A percentile compares a stretch with the other conserved stretches of the same genome.
phyloP scores from a whole-genome alignment of 2,113 vertebrate genomes.

The Morone saxatilis region DNA sequence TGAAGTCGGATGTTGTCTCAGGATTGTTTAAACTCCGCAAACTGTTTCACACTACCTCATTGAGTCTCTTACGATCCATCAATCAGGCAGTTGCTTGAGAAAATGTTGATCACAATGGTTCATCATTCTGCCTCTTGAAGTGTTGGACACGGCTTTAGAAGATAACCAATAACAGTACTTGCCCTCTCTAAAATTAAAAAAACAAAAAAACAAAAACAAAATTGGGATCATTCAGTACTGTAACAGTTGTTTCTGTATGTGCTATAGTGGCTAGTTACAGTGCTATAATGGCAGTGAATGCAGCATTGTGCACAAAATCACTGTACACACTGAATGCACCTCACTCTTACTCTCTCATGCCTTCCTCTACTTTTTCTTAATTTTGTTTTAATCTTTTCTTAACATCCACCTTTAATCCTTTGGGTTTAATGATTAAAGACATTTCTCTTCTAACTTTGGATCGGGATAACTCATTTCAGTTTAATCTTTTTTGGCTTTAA shows the following conservation, averaged over 20 bases:
- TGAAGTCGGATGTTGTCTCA: too few species aligned
- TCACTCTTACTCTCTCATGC: too few species aligned
- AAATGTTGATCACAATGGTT: not conserved
- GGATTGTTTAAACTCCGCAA: not conserved
- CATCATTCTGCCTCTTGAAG: not conserved
- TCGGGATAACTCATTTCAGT: not conserved
- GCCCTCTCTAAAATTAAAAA: too few species aligned
- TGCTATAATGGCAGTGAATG: too few species aligned
- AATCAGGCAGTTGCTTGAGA: not conserved
- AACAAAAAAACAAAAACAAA: too few species aligned
- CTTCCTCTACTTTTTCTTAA: not conserved
- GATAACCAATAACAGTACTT: not conserved
- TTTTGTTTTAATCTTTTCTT: conserved; percentile 2
- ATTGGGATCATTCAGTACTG: too few species aligned
- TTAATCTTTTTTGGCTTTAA: not conserved
- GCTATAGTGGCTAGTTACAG: too few species aligned
- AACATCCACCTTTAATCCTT: not conserved
- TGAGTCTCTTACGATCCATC: not conserved
- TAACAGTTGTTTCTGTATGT: too few species aligned
- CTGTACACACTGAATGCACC: too few species aligned
- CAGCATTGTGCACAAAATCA: too few species aligned
- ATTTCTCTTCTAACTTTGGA: not conserved
- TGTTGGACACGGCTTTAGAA: not conserved
- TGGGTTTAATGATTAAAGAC: not conserved
- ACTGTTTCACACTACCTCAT: not conserved